Evolutionary conservation across 2,113 vertebrate species (phyloP), one percentile per base, ranked within the genome.

Genomic region (Nymphicus hollandicus): DNA sequence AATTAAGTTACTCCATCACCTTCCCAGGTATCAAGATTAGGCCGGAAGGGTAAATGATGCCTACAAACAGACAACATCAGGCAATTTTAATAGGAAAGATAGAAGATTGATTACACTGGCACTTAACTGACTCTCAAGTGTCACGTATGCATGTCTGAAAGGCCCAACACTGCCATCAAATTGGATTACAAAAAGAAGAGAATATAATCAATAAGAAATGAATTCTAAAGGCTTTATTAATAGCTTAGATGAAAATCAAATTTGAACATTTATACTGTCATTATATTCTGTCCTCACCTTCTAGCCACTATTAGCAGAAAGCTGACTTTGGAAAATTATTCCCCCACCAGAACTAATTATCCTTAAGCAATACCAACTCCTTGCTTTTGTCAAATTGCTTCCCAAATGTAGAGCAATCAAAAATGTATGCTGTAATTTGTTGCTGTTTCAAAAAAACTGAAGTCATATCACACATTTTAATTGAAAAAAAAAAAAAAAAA

Each of bases 111-210:
- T 96, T 97, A 96, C 22, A 82, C 9, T 88, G 83, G 10, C 47
- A 91, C 97, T 97, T 96, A 70, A 25, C 52, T 94, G 61, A 53
- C 43, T 79, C 81, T 83, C 31, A 80, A 56, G 61, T 81, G 63
- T 60, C 65, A 87, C 7, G 1, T 71, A 78, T 74, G 14, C 18
- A 29, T 53, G 10, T 52, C 70, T 88, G 33, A 92, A 97, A 89
- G 7, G n/a, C 66, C 33, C 74, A 60, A 58, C 64, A 4, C 14
- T 74, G 29, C 24, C 46, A 44, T 65, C 25, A 89, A 82, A 86
- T 37, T 94, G 43, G 39, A 55, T 68, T 95, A 70, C 47, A 82
- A 84, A 78, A 80, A 53, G 17, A 81, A 47, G 17, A 50, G 1
- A 76, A 78, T 70, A 18, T 46, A 92, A 95, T 77, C 81, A 89